Percentiles rank a stretch among this genome's conserved stretches.
phyloP scores from a whole-genome alignment of 1,140 invertebrate genomes.

The Phocides pigmalion region DNA sequence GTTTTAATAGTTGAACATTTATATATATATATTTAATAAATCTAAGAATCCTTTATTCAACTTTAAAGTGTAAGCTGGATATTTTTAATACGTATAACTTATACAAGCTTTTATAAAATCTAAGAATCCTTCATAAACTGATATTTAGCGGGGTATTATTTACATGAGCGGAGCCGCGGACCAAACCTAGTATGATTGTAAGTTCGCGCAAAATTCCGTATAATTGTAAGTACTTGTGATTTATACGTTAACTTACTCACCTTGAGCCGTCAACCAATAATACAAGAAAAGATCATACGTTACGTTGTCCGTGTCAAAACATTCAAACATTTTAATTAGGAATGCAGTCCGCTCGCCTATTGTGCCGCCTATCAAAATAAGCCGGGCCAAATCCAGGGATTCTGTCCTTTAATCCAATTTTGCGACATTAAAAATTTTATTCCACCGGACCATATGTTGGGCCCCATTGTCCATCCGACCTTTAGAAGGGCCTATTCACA shows the following conservation, averaged over 20 bases:
- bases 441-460: slow-evolving; percentile 57
- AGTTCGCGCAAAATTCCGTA: background rate
- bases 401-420: slow-evolving; percentile 73
- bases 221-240: background rate
- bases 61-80: too few species aligned
- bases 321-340: slow-evolving; percentile 61
- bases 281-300: slow-evolving; percentile 2
- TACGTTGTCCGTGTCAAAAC: slow-evolving; percentile 54
- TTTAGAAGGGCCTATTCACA: slow-evolving; percentile 53
- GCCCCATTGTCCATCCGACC: slow-evolving; percentile 59
- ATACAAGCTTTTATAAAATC: too few species aligned
- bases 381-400: slow-evolving; percentile 53
- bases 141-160: too few species aligned
- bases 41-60: too few species aligned
- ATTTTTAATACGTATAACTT: too few species aligned
- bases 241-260: background rate
- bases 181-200: background rate
- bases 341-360: slow-evolving; percentile 42
- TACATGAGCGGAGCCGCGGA: too few species aligned
- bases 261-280: slow-evolving; percentile 6
- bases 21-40: too few species aligned
- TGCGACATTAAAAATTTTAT: slow-evolving; percentile 60
- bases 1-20: too few species aligned
- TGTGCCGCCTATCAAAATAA: slow-evolving; percentile 60
- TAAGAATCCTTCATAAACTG: too few species aligned